Evolutionary conservation across 2,888 invertebrate species (phyloP), one percentile per base, ranked within the genome.

Genomic region (Protonemura montana): DNA sequence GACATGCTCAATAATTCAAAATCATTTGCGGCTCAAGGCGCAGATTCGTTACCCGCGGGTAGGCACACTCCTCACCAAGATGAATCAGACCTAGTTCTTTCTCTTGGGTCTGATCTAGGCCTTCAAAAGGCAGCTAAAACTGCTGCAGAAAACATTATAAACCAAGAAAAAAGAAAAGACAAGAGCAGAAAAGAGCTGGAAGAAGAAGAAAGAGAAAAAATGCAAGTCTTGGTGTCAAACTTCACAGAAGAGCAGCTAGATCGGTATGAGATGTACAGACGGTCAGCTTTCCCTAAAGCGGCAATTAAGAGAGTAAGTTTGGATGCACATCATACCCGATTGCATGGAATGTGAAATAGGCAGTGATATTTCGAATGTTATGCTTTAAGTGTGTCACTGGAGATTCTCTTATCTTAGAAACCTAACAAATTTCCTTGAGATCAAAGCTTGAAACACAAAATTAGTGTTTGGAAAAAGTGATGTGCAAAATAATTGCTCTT

Each of bases 221-320:
- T 98, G 98, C 98, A 98, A 92, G 98, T 99, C 59, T 92, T 99
- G 85, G 98, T 99, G 0, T 99, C 99, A 0, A 99, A 99, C 91
- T 99, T 99, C 89, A 98, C 99, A 0, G 99, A 99, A 91, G 99
- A 99, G 89, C 99, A 99, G 91, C 92, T 99, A 85, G 98, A 99
- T 91, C 94, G 99, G 89, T 99, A 99, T 93, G 99, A 99, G 93
- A 99, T 99, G 98, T 99, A 97, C 91, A 93, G 99, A 88, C 93
- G 99, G 90, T 96, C 99, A 0, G 98, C 99, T 0, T 99, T 99
- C 91, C 99, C 99, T 0, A 99, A 99, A 92, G 98, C 99, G 77
- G 97, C 99, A 0, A 98, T 99, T 0, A 98, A 98, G 92, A 94
- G 98, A 89, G 94, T 98, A 88, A 90, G 89, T 89, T n/a, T n/a